These are phyloP conservation scores for Antedon mediterranea DNA, from an alignment of 53 echinoderm and acorn worm genomes.

Conservation along the genomic window DNA sequence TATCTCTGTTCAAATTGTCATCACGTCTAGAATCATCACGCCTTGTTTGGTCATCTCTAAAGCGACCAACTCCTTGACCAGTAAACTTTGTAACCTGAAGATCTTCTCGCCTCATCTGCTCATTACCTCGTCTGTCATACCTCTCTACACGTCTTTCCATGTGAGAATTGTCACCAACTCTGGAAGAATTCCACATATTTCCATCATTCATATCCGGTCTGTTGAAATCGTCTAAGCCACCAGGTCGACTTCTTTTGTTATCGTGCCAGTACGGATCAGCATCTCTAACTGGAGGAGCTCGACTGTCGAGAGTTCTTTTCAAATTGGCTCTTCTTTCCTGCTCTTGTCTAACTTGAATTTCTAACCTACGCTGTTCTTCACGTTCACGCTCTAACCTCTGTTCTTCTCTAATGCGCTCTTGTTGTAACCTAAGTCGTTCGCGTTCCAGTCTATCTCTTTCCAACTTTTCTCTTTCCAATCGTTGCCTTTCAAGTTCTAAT, in stretches of 20 bases:
- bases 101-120: neutral
- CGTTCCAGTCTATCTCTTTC: conserved; percentile 79
- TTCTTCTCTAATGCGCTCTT: conserved; percentile 62
- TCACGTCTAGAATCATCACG: conserved; percentile 20
- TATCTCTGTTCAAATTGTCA: neutral
- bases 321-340: conserved; percentile 69
- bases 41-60: conserved; percentile 25
- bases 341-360: conserved; percentile 81
- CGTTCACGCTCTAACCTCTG: conserved; percentile 77
- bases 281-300: conserved; percentile 56
- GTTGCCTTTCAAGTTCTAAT: conserved; percentile 58
- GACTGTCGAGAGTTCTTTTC: conserved; percentile 70
- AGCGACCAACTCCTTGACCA: conserved; percentile 9
- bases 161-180: neutral
- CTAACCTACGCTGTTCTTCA: conserved; percentile 49
- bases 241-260: conserved; percentile 38
- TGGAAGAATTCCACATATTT: neutral
- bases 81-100: neutral
- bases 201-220: conserved; percentile 5
- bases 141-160: conserved; percentile 5
- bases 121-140: conserved; percentile 1
- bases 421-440: conserved; percentile 76
- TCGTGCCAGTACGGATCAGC: conserved; percentile 60
- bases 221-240: neutral
- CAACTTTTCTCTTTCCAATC: conserved; percentile 62